These are phyloP conservation scores for Poicephalus meyeri DNA, from an alignment of 2,113 vertebrate species.

Conservation along the genomic window DNA sequence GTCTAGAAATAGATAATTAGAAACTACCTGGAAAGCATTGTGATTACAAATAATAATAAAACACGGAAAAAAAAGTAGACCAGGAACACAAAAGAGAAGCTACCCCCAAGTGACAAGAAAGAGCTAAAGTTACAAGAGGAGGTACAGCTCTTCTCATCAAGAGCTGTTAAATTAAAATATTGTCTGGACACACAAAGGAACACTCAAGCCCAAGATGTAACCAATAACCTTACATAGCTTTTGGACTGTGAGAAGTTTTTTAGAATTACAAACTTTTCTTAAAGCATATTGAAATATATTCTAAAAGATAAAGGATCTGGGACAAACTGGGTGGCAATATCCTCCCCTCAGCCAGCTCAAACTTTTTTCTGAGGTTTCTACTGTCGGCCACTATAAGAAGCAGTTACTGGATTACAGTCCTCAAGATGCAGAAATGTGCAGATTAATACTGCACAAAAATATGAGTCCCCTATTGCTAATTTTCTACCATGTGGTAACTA, in stretches of 20 bases:
- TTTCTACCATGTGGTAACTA: conserved; percentile 81
- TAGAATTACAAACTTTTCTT: background rate
- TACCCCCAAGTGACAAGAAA: background rate
- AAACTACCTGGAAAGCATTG: background rate
- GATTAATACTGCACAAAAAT: conserved; percentile 72
- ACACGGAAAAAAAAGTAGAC: background rate
- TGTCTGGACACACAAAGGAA: background rate
- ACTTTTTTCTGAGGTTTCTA: background rate
- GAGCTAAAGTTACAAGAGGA: background rate
- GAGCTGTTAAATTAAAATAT: background rate
- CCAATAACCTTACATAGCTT: background rate
- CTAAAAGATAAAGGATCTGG: background rate
- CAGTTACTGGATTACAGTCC: no score
- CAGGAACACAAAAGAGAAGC: background rate
- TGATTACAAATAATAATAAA: background rate
- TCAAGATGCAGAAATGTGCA: no score
- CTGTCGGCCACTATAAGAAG: no score
- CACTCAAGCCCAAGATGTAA: background rate
- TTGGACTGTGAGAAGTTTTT: background rate
- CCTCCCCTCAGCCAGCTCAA: background rate
- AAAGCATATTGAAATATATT: background rate
- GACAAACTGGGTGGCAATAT: background rate
- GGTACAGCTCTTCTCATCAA: background rate
- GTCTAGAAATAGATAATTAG: background rate
- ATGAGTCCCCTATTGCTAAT: conserved; percentile 74